These are phyloP conservation scores for Porites rus DNA, from an alignment of 92 coral and sea anemone species.

Conservation along the genomic window DNA sequence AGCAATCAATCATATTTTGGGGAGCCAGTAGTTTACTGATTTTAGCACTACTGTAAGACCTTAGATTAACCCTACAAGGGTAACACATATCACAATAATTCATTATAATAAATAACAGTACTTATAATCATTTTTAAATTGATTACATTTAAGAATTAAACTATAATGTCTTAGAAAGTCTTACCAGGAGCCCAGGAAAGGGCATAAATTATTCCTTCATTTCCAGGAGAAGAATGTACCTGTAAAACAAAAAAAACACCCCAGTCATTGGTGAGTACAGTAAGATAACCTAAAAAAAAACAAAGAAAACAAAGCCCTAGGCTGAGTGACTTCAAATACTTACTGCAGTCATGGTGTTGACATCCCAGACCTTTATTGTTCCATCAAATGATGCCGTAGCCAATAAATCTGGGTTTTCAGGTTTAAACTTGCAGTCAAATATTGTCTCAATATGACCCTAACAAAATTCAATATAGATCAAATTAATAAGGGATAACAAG, in stretches of 20 bases:
- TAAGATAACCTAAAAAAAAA: not conserved
- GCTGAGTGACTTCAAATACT: slow-evolving; percentile 32
- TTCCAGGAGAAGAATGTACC: slow-evolving; percentile 96
- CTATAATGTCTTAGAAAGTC: not conserved
- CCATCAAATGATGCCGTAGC: slow-evolving; percentile 99
- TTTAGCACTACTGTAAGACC: too few species aligned
- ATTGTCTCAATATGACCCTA: slow-evolving; percentile 99
- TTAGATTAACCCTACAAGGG: too few species aligned
- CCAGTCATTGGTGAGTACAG: too few species aligned
- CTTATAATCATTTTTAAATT: too few species aligned
- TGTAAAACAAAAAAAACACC: not conserved
- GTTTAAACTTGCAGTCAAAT: slow-evolving; percentile 97
- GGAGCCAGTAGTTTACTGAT: too few species aligned
- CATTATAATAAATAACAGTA: too few species aligned
- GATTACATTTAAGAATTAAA: not conserved
- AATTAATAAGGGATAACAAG: too few species aligned
- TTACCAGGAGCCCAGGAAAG: slow-evolving; percentile 98
- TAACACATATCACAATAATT: too few species aligned
- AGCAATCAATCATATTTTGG: too few species aligned
- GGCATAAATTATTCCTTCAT: slow-evolving; percentile 98
- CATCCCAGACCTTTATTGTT: slow-evolving; percentile 99
- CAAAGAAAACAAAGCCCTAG: not conserved
- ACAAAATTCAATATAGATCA: not conserved
- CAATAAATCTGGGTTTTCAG: slow-evolving; percentile 88
- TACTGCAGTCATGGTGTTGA: slow-evolving; percentile 93